phyloP scores from a whole-genome alignment of 1,140 invertebrate genomes.

The Prorops nasuta region DNA sequence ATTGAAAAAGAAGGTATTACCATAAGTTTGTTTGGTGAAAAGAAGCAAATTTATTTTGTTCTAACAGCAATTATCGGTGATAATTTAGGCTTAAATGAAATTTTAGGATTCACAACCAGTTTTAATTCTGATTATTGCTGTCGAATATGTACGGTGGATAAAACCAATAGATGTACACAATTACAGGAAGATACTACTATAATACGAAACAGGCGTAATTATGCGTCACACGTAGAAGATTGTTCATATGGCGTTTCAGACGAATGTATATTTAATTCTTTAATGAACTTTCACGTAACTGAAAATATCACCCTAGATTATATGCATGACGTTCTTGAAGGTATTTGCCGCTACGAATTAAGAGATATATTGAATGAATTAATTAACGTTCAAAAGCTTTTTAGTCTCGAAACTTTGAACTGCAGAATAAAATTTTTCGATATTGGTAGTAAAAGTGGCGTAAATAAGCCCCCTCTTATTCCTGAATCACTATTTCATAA shows the following conservation, averaged over 20 bases:
- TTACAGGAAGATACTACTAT: background rate
- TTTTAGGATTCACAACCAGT: slow-evolving; percentile 4
- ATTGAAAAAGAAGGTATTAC: slow-evolving; percentile 19
- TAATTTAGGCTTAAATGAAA: slow-evolving; percentile 10
- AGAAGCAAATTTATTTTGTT: slow-evolving; percentile 2
- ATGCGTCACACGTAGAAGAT: background rate
- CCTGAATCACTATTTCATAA: background rate
- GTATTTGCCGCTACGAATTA: background rate
- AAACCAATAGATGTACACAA: background rate
- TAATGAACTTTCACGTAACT: background rate
- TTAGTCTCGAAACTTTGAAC: background rate
- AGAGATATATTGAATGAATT: background rate
- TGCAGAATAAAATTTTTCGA: background rate
- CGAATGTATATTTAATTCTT: background rate
- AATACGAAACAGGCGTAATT: background rate
- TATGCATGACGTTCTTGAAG: background rate
- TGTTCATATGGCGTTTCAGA: background rate
- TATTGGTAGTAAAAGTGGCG: background rate
- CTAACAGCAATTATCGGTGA: slow-evolving; percentile 7
- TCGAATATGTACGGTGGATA: background rate
- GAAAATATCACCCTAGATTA: background rate
- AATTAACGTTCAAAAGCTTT: background rate
- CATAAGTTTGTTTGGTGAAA: slow-evolving; percentile 5
- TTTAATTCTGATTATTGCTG: slow-evolving; percentile 4
- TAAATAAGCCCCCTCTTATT: background rate